Evolutionary conservation across 2,888 invertebrate species (phyloP).

Genomic region (Cyrtodaria siliqua): DNA sequence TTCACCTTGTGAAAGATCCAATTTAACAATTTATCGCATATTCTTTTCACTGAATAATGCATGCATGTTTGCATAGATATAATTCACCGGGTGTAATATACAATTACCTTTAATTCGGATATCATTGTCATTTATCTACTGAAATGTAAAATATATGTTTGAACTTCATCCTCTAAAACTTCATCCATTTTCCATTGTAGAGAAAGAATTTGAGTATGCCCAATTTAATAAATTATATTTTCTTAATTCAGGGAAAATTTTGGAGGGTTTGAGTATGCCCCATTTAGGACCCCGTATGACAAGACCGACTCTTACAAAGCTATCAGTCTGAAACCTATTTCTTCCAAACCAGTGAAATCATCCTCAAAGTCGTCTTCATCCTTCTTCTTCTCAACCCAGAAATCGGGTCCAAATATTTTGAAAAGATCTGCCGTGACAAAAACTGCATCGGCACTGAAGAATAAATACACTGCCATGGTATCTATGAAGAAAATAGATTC

Average conservation of each 20-base stretch:
- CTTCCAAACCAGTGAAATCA: conserved; percentile 10
- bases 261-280: conserved; percentile 91
- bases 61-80: no score
- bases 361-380: not conserved
- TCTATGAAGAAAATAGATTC: conserved; percentile 43
- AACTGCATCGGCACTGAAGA: conserved; percentile 80
- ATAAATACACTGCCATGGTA: conserved; percentile 75
- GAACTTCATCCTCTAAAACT: no score
- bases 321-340: conserved; percentile 45
- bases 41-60: no score
- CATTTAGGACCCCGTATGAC: conserved; percentile 90
- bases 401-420: not conserved
- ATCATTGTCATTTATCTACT: no score
- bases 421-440: conserved; percentile 64
- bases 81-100: no score
- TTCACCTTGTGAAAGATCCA: no score
- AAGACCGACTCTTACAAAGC: conserved; percentile 66
- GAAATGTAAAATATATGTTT: no score
- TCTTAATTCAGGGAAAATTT: conserved; percentile 88
- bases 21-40: no score
- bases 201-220: no score
- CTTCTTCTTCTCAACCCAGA: not conserved
- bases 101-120: no score
- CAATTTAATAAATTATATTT: no score
- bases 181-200: no score